Evolutionary conservation across 1,140 invertebrate genomes (phyloP).

Genomic region (Drosophila biarmipes): DNA sequence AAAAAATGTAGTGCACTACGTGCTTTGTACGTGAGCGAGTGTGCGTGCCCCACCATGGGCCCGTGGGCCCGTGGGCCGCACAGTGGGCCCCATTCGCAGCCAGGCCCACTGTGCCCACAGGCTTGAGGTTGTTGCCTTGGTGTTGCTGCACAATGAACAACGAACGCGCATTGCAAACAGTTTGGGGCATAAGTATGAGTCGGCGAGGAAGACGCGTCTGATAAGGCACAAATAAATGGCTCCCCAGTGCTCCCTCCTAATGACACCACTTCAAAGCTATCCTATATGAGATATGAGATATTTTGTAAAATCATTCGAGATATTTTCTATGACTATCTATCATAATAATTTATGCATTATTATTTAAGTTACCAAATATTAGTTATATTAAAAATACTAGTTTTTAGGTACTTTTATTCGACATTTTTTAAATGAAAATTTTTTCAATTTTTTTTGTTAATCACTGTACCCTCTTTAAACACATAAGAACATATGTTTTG

Average conservation of each 20-base stretch:
- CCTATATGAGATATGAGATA: too few relatives aligned
- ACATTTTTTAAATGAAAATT: too few relatives aligned
- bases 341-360: too few relatives aligned
- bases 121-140: background rate
- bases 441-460: too few relatives aligned
- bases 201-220: slow-evolving; percentile 8
- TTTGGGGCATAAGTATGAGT: slow-evolving; percentile 28
- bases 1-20: slow-evolving; percentile 43
- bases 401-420: too few relatives aligned
- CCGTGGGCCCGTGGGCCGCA: background rate
- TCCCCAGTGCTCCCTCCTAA: slow-evolving; percentile 4
- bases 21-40: slow-evolving; percentile 48
- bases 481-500: background rate
- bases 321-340: too few relatives aligned
- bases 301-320: background rate
- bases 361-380: too few relatives aligned
- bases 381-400: too few relatives aligned
- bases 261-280: background rate
- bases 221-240: slow-evolving; percentile 7
- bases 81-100: slow-evolving; percentile 42
- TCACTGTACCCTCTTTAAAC: background rate
- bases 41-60: slow-evolving; percentile 39
- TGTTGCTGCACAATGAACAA: slow-evolving; percentile 33
- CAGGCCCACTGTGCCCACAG: slow-evolving; percentile 22
- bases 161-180: slow-evolving; percentile 23